Percentiles rank a stretch among this genome's conserved stretches.
Conservation (phyloP, 2,888 invertebrate genomes). For the Xanthia icteritia region DNA sequence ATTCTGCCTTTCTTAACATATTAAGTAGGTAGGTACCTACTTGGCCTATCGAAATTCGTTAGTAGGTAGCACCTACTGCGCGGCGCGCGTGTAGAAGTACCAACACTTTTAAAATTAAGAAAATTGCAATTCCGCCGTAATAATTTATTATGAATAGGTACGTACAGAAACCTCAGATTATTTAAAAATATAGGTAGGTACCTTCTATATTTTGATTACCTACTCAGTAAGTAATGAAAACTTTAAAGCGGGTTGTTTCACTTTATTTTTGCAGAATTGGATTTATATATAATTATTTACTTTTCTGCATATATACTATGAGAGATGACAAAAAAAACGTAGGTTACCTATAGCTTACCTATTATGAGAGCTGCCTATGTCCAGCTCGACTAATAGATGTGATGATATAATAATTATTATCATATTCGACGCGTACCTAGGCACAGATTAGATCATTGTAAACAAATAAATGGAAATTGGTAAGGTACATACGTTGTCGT, state of each 20-base stretch:
- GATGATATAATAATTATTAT: not conserved
- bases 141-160: not conserved
- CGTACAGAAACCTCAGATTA: not conserved
- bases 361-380: slow-evolving; percentile 10
- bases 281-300: not conserved
- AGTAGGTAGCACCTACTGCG: not conserved
- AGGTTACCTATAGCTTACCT: not conserved
- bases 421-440: not conserved
- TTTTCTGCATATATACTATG: not conserved
- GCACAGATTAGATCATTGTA: not conserved
- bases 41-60: not conserved
- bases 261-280: not conserved
- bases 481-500: not conserved
- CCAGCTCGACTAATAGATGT: slow-evolving; percentile 4
- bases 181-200: not conserved
- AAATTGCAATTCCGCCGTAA: not conserved
- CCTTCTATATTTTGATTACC: not conserved
- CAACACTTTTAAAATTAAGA: not conserved
- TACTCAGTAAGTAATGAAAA: not conserved
- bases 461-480: not conserved
- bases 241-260: not conserved
- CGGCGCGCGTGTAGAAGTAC: not conserved
- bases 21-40: no score
- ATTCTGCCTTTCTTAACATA: not conserved
- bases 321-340: not conserved